Evolutionary conservation across 2,888 invertebrate species (phyloP).

Genomic region (Trichogramma evanescens): DNA sequence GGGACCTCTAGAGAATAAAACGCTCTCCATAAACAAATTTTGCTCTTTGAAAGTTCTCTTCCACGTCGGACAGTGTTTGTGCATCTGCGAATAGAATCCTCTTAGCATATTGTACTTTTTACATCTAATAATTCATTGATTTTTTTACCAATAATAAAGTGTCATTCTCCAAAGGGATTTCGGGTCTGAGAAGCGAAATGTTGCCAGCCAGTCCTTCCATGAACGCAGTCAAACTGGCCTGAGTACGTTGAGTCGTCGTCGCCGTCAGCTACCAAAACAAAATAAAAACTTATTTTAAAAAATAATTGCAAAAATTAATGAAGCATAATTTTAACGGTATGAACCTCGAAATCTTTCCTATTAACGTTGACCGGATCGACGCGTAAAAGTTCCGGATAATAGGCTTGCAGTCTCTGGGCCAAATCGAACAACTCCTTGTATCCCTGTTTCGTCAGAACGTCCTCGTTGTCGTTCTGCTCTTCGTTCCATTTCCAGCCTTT

Average conservation of each 20-base stretch:
- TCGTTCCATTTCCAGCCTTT: slow-evolving; percentile 59
- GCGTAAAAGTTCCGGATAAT: slow-evolving; percentile 56
- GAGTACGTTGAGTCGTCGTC: slow-evolving; percentile 54
- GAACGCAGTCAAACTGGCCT: slow-evolving; percentile 57
- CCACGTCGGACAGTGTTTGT: slow-evolving; percentile 59
- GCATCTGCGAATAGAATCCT: slow-evolving; percentile 48
- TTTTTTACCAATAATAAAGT: slow-evolving; percentile 42
- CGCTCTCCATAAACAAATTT: slow-evolving; percentile 43
- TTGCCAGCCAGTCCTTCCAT: slow-evolving; percentile 59
- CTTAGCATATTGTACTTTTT: slow-evolving; percentile 2
- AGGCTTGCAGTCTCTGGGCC: slow-evolving; percentile 59
- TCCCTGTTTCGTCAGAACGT: slow-evolving; percentile 55
- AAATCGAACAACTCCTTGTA: slow-evolving; percentile 57
- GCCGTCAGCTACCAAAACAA: slow-evolving; percentile 31
- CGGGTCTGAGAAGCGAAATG: slow-evolving; percentile 3
- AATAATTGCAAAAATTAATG: not conserved
- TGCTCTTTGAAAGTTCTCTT: slow-evolving; percentile 38
- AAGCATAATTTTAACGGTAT: not conserved
- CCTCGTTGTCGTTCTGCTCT: slow-evolving; percentile 54
- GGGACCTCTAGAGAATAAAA: slow-evolving; percentile 43
- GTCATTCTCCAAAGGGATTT: slow-evolving; percentile 38
- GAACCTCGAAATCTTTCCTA: slow-evolving; percentile 12
- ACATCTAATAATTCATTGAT: slow-evolving; percentile 59
- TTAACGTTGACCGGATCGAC: slow-evolving; percentile 8
- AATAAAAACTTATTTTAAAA: not conserved